Evolutionary conservation across 2,888 invertebrate species (phyloP).

Genomic region (Cordilura impudica): DNA sequence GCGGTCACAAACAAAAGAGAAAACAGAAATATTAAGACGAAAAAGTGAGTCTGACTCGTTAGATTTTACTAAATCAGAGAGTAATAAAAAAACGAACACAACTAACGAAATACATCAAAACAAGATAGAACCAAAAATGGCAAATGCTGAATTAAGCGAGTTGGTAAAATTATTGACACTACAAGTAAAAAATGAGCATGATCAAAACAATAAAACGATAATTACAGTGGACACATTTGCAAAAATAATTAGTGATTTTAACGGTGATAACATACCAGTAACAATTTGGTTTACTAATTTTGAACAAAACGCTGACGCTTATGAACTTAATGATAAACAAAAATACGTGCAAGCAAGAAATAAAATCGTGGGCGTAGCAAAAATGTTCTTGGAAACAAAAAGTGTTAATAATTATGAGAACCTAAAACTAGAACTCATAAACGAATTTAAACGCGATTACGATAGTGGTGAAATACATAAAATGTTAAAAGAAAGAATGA

Average conservation of each 20-base stretch:
- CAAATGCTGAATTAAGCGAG: background rate
- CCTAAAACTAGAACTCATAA: background rate
- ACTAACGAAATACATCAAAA: background rate
- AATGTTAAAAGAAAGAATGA: background rate
- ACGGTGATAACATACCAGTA: constrained; percentile 37
- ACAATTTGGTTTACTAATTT: constrained; percentile 33
- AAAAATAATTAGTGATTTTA: constrained; percentile 39
- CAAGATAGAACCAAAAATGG: too few species aligned
- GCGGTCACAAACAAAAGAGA: background rate
- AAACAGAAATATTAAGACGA: background rate
- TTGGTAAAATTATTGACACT: background rate
- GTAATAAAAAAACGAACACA: background rate
- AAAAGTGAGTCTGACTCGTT: background rate
- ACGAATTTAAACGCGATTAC: background rate
- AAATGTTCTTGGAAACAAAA: background rate
- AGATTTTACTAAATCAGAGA: background rate
- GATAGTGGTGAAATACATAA: constrained; percentile 10
- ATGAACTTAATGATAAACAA: too few species aligned
- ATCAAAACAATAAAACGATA: constrained; percentile 13
- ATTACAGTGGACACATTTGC: constrained; percentile 26
- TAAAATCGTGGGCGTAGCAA: background rate
- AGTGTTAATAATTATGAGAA: constrained; percentile 1
- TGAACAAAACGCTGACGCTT: background rate
- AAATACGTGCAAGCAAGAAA: too few species aligned
- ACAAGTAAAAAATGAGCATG: background rate